Percentiles rank a stretch among this genome's conserved stretches.
These are phyloP conservation scores for Peromyscus californicus DNA, from an alignment of 2,113 vertebrate genomes.

Conservation along the genomic window DNA sequence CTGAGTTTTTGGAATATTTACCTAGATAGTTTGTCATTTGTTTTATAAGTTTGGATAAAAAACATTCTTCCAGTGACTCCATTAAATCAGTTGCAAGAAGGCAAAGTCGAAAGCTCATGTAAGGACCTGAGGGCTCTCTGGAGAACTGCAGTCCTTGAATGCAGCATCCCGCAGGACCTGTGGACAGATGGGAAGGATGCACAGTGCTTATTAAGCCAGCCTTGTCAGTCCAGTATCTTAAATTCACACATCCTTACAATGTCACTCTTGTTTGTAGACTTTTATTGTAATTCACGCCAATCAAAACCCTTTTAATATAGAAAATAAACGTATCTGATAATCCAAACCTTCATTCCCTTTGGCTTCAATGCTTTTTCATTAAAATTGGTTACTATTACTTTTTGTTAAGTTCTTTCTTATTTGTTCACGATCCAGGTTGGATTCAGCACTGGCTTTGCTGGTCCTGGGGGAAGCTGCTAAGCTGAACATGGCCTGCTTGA, in stretches of 20 bases:
- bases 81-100: neutral
- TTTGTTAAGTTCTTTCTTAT: neutral
- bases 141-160: no score
- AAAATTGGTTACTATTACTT: constrained; percentile 58
- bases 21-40: neutral
- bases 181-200: neutral
- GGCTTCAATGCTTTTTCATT: constrained; percentile 11
- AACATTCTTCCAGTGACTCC: neutral
- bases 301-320: neutral
- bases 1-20: neutral
- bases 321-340: neutral
- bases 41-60: neutral
- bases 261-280: neutral
- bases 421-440: constrained; percentile 76
- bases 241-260: constrained; percentile 5
- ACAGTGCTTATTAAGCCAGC: neutral
- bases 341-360: constrained; percentile 19
- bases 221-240: constrained; percentile 29
- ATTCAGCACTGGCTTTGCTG: constrained; percentile 82
- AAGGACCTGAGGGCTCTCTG: neutral
- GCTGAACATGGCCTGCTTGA: constrained; percentile 84
- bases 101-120: neutral
- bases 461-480: constrained; percentile 85
- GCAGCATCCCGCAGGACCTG: neutral
- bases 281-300: constrained; percentile 3